Base-by-base conservation (phyloP, 1,140 invertebrate genomes). In the Varroa destructor region DNA sequence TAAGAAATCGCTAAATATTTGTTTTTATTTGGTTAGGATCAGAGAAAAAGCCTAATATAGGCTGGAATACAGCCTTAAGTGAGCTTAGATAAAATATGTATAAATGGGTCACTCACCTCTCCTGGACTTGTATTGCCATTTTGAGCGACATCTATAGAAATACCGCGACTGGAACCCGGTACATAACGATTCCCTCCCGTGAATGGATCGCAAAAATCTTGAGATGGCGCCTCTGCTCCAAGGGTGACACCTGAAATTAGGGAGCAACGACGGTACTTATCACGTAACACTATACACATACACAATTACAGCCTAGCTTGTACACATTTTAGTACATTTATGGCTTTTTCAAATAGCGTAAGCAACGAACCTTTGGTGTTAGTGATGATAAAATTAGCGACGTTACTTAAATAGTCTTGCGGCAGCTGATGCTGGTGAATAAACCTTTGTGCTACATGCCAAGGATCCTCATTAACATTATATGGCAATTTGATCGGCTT, bases 361-460 rank as follows among this genome's bases (percentile, higher is more conserved):
- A 80, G 72, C 36, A 77, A 77, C 25, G 78, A 77, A 54, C 79
- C 80, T 76, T 82, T 81, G 42, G 83, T 84, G 81, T 96, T 96
- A 73, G 86, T 89, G 14, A 92, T 84, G 73, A 97, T 94, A 79
- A 96, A 96, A 81, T 93, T 89, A n/a, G 92, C 91, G 43, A 97
- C 89, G 83, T 94, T 88, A 77, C 96, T 92, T 58, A 96, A 84
- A 81, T 88, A 92, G n/a, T 84, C 83, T 81, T 92, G 90, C 73
- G 87, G 88, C 55, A 98, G 82, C 75, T 88, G 82, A 79, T 98
- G 84, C 76, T 85, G 82, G 73, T 86, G 80, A 43, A 87, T 82
- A 77, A 88, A 88, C 55, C 80, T 79, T 74, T 87, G 85, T 43
- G 87, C 86, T 40, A 84, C 85, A 74, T 82, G 79, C 81, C 84